Percentiles rank a stretch among this genome's conserved stretches.
Evolutionary conservation across 2,113 vertebrate species (phyloP).

Genomic region (Chloebia gouldiae): DNA sequence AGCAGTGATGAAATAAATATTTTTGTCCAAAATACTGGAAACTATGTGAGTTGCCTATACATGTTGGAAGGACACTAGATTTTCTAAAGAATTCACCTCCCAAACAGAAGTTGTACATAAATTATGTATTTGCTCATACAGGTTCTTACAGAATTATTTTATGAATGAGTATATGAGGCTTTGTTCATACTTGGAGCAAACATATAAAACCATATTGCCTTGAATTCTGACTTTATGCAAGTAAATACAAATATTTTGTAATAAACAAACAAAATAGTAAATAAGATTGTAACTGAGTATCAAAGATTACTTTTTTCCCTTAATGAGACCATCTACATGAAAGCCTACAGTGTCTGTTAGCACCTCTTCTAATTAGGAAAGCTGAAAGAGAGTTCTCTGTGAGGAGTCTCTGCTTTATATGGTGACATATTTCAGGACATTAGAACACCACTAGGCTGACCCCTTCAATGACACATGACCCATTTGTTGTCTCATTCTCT

Average conservation of each 20-base stretch:
- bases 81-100: background rate
- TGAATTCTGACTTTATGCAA: background rate
- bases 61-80: background rate
- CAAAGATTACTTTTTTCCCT: background rate
- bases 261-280: background rate
- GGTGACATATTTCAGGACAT: slow-evolving; percentile 20
- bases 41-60: background rate
- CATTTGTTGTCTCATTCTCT: background rate
- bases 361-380: background rate
- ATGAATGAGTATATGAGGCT: background rate
- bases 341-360: background rate
- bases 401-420: background rate
- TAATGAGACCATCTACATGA: background rate
- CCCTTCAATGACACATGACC: background rate
- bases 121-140: background rate
- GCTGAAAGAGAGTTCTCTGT: background rate
- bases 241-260: background rate
- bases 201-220: background rate
- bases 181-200: background rate
- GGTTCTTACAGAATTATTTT: background rate
- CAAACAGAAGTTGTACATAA: background rate
- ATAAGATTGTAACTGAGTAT: background rate
- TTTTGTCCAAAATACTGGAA: background rate
- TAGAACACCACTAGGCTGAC: background rate
- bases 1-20: background rate